Conservation (phyloP, 2,888 invertebrate genomes). For the Frankliniella intonsa region DNA sequence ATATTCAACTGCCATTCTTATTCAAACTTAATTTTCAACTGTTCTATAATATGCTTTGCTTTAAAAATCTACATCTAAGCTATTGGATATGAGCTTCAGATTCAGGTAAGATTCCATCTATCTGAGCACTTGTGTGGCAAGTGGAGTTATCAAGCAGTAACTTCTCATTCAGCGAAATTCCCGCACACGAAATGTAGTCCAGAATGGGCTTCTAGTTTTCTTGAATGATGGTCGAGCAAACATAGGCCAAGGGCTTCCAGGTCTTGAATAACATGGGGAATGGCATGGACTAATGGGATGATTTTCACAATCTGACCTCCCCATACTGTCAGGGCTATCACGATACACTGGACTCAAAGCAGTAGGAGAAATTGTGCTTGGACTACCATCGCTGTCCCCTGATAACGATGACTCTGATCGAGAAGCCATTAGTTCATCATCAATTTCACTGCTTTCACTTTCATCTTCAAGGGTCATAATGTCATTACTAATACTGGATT, state of each 20-base stretch:
- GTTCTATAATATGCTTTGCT: not conserved
- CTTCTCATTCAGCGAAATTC: not conserved
- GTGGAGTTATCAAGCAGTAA: not conserved
- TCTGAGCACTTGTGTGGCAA: not conserved
- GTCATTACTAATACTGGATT: not conserved
- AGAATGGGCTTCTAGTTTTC: conserved; percentile 5
- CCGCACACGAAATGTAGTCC: conserved; percentile 4
- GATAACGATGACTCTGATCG: not conserved
- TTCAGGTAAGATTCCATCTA: not conserved
- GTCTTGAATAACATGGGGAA: not conserved
- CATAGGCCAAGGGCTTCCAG: conserved; percentile 3
- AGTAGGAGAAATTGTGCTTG: not conserved
- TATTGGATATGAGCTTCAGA: not conserved
- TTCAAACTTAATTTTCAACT: not conserved
- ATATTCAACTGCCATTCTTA: not conserved
- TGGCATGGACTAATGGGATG: not conserved
- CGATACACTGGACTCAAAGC: not conserved
- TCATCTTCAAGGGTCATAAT: not conserved
- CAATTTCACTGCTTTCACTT: not conserved
- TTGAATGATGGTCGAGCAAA: not conserved
- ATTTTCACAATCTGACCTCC: conserved; percentile 2
- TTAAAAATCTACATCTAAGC: not conserved
- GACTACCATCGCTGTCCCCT: not conserved
- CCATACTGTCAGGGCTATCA: not conserved
- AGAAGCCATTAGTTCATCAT: not conserved